A percentile compares a stretch with the other conserved stretches of the same genome.
phyloP scores from a whole-genome alignment of 2,888 invertebrate species.

The Cybosia mesomella region DNA sequence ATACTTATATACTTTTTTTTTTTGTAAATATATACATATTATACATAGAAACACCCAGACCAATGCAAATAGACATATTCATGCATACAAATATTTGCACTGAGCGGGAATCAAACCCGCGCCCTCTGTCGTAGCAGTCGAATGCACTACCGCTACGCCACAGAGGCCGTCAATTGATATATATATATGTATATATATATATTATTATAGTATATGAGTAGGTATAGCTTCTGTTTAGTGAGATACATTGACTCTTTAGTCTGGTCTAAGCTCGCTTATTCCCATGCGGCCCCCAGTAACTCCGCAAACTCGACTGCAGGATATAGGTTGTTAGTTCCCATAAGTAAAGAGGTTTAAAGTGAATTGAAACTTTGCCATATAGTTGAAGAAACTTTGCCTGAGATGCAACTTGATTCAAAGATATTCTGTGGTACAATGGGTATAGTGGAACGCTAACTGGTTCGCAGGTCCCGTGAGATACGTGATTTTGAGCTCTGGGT shows the following conservation, averaged over 20 bases:
- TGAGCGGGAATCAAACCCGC: no score
- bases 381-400: conserved; percentile 21
- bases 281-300: neutral
- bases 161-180: no score
- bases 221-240: neutral
- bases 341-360: conserved; percentile 18
- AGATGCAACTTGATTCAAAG: conserved; percentile 8
- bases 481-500: neutral
- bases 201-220: no score
- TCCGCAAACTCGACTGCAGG: conserved; percentile 6
- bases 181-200: no score
- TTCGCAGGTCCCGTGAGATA: neutral
- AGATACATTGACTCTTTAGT: neutral
- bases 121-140: no score
- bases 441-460: neutral
- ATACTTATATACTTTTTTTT: no score
- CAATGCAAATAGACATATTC: no score
- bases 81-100: no score
- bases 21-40: no score
- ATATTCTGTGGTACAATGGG: neutral
- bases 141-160: no score
- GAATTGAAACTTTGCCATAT: conserved; percentile 25
- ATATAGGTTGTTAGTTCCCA: conserved; percentile 13
- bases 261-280: neutral
- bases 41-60: no score